Percentiles rank a stretch among this genome's conserved stretches.
phyloP scores from a whole-genome alignment of 2,113 vertebrate genomes.

The Bufo gargarizans region DNA sequence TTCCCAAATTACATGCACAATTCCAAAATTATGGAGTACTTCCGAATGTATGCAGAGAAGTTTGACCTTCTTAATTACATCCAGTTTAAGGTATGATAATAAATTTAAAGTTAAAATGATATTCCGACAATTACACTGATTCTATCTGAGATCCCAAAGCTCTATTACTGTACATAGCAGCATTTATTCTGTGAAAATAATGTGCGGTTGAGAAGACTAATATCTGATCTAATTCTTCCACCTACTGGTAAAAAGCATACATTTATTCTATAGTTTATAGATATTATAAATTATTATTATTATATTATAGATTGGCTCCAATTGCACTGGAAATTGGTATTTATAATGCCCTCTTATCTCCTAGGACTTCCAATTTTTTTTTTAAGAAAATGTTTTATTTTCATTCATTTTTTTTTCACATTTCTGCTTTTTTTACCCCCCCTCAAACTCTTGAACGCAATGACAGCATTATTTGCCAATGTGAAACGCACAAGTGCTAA shows the following conservation, averaged over 20 bases:
- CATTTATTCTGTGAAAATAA: background rate
- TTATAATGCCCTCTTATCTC: no score
- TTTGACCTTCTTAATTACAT: slow-evolving; percentile 74
- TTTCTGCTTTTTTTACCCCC: no score
- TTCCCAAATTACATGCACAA: slow-evolving; percentile 78
- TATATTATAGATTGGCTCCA: no score
- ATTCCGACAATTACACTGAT: background rate
- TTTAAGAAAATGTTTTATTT: no score
- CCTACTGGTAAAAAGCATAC: background rate
- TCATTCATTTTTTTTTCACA: no score
- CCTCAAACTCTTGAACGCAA: no score
- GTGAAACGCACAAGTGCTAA: no score
- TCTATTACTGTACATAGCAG: background rate
- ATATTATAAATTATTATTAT: background rate
- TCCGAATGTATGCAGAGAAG: slow-evolving; percentile 70
- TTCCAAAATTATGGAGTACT: slow-evolving; percentile 74
- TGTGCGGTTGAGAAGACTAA: background rate
- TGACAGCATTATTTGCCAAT: no score
- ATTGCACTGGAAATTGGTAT: no score
- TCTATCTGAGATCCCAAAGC: background rate
- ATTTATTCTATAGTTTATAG: background rate
- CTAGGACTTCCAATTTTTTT: no score
- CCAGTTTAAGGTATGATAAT: slow-evolving; percentile 69
- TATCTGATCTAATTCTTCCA: background rate
- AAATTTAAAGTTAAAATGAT: background rate